phyloP scores from a whole-genome alignment of 2,888 invertebrate species.

The Acanthococcus lagerstroemiae region DNA sequence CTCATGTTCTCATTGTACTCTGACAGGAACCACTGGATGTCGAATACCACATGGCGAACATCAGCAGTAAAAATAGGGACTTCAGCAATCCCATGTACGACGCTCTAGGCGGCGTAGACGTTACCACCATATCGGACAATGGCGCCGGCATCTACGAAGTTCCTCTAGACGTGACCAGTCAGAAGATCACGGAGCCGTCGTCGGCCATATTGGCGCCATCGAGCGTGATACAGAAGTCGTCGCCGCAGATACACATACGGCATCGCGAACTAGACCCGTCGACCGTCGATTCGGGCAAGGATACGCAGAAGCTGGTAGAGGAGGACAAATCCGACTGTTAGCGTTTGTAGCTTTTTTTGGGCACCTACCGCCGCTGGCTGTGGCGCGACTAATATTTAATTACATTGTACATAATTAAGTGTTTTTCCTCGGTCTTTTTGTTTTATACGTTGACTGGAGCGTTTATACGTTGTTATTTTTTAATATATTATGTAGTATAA shows the following conservation, averaged over 20 bases:
- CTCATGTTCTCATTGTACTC: neutral
- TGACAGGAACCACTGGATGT: conserved; percentile 57
- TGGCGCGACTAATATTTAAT: too few species aligned
- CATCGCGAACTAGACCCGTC: conserved; percentile 74
- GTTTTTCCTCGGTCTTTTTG: neutral
- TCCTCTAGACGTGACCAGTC: conserved; percentile 57
- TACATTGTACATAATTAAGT: neutral
- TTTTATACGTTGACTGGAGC: neutral
- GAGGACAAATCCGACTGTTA: conserved; percentile 61
- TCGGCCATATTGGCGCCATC: conserved; percentile 66
- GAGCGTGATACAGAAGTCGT: conserved; percentile 66
- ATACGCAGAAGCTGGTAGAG: conserved; percentile 80
- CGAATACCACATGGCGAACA: conserved; percentile 68
- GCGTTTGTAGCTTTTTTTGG: neutral
- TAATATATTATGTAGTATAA: too few species aligned
- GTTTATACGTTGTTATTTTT: too few species aligned
- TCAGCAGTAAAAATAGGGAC: conserved; percentile 70
- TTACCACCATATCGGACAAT: conserved; percentile 37
- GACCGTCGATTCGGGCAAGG: conserved; percentile 74
- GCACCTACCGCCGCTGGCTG: too few species aligned
- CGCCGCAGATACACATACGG: conserved; percentile 60
- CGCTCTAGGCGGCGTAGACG: conserved; percentile 47
- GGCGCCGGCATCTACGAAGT: conserved; percentile 64
- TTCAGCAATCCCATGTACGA: conserved; percentile 99
- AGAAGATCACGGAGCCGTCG: conserved; percentile 42